Percentiles rank a stretch among this genome's conserved stretches.
Conservation (phyloP, 2,113 vertebrate species). For the Pluvianellus socialis region DNA sequence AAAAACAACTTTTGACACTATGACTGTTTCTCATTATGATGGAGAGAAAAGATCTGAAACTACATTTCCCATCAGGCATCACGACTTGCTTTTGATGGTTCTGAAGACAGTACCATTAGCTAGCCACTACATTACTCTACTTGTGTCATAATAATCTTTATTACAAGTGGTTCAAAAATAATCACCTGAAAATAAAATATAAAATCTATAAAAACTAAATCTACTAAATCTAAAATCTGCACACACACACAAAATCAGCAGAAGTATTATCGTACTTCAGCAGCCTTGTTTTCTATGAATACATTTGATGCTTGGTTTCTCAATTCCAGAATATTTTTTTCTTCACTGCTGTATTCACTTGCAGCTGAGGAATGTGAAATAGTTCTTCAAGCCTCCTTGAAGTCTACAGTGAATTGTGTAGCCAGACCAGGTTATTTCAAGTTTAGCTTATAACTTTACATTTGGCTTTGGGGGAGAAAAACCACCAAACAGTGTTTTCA, state of each 20-base stretch:
- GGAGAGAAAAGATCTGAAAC: not conserved
- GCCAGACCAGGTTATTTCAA: not conserved
- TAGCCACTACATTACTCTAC: not conserved
- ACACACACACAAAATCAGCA: not conserved
- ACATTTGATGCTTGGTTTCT: not conserved
- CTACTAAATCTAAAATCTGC: no score
- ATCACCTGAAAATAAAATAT: not conserved
- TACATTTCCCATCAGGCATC: not conserved
- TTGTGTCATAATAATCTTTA: not conserved
- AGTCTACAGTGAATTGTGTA: not conserved
- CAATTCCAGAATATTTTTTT: not conserved
- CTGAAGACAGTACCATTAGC: not conserved
- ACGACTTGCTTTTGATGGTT: not conserved
- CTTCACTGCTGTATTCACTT: not conserved
- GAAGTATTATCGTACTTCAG: not conserved
- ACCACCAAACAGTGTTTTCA: not conserved
- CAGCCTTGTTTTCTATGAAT: not conserved
- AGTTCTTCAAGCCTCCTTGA: not conserved
- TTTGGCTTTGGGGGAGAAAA: not conserved
- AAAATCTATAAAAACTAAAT: not conserved
- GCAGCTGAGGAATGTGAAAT: not conserved
- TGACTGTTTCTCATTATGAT: not conserved
- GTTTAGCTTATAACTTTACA: not conserved
- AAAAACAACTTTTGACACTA: not conserved
- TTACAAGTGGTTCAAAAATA: not conserved